Evolutionary conservation across 1,140 invertebrate genomes (phyloP).

Genomic region (Lerema accius): DNA sequence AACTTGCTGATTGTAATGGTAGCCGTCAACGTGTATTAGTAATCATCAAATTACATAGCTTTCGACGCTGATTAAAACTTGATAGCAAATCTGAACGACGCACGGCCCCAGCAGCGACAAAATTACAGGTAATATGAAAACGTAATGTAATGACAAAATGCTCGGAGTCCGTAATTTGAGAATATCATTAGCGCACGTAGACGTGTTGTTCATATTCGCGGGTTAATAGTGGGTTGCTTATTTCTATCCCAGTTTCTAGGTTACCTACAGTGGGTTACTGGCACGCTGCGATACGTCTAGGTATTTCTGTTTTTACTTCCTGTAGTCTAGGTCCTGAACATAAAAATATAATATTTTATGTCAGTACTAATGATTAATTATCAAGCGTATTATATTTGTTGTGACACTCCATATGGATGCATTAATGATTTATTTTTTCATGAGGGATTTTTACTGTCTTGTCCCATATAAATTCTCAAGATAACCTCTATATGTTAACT

Average conservation of each 20-base stretch:
- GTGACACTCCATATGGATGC: too few relatives aligned
- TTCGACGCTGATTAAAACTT: slow-evolving; percentile 34
- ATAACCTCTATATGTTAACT: too few relatives aligned
- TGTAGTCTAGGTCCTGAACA: too few relatives aligned
- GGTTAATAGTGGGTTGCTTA: slow-evolving; percentile 55
- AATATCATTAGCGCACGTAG: slow-evolving; percentile 30
- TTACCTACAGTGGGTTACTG: slow-evolving; percentile 66
- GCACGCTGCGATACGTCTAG: slow-evolving; percentile 47
- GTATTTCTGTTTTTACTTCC: too few relatives aligned
- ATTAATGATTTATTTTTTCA: too few relatives aligned
- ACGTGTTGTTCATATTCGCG: slow-evolving; percentile 49
- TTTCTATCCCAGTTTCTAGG: slow-evolving; percentile 60
- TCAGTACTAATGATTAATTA: too few relatives aligned
- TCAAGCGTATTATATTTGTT: too few relatives aligned
- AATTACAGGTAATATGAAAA: slow-evolving; percentile 35
- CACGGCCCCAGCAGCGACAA: slow-evolving; percentile 22
- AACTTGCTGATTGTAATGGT: not conserved
- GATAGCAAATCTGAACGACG: slow-evolving; percentile 26
- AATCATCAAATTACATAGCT: slow-evolving; percentile 25
- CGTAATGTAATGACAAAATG: slow-evolving; percentile 34
- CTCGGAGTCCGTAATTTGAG: slow-evolving; percentile 25
- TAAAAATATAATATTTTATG: too few relatives aligned
- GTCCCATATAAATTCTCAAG: too few relatives aligned
- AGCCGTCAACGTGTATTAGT: slow-evolving; percentile 2
- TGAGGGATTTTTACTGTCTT: too few relatives aligned